These are phyloP conservation scores for Crambe crambe DNA, from an alignment of 37 sponge, comb jelly and placozoan genomes.

Conservation along the genomic window DNA sequence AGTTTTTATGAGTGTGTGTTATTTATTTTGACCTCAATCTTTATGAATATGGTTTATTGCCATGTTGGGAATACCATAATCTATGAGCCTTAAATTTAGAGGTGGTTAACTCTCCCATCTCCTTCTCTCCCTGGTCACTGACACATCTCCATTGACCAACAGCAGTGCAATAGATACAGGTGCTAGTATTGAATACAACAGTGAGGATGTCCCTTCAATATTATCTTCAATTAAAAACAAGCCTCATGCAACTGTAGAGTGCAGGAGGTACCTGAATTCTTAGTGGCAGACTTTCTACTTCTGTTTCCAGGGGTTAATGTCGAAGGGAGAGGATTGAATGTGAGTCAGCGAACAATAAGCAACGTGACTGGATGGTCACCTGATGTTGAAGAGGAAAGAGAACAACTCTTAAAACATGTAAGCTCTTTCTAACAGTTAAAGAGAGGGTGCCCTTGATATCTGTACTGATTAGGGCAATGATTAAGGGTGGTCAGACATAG, in stretches of 20 bases:
- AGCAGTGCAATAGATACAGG: neutral
- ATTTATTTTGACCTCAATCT: no score
- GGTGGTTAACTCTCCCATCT: slow-evolving; percentile 8
- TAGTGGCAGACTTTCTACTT: slow-evolving; percentile 53
- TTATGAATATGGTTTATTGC: no score
- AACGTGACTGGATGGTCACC: slow-evolving; percentile 84
- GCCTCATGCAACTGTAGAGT: slow-evolving; percentile 37
- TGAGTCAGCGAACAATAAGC: slow-evolving; percentile 68
- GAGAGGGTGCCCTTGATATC: neutral
- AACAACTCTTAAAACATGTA: slow-evolving; percentile 74
- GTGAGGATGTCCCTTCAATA: no score
- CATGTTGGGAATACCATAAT: no score
- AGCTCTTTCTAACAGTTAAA: no score
- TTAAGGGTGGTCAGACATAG: no score
- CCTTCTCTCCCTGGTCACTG: neutral
- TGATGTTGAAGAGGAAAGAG: slow-evolving; percentile 73
- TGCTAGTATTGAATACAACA: neutral
- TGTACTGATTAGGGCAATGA: no score
- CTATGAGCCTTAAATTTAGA: no score
- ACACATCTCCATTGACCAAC: neutral
- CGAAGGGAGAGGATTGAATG: slow-evolving; percentile 21
- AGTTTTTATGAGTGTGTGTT: no score
- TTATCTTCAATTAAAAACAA: neutral
- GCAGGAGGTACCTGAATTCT: slow-evolving; percentile 66
- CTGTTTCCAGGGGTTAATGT: slow-evolving; percentile 69